Evolutionary conservation across 2,113 vertebrate genomes (phyloP).

Genomic region (Rousettus leschenaultii): DNA sequence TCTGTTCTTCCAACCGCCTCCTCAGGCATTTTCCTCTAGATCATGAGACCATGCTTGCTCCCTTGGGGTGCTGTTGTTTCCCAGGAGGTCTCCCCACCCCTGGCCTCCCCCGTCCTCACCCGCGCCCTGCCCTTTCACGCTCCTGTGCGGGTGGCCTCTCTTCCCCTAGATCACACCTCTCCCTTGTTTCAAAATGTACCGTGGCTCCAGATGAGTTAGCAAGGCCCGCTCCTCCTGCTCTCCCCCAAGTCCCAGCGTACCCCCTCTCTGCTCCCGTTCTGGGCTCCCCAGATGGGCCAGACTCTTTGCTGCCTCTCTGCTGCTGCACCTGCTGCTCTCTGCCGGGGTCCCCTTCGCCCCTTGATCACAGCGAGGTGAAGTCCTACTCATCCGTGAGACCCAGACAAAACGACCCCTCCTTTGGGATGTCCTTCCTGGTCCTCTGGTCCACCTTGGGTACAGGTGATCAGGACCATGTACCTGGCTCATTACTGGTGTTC

Average conservation of each 20-base stretch:
- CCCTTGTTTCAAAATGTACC: background rate
- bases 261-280: too few relatives aligned
- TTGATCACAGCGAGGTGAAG: background rate
- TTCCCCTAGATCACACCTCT: background rate
- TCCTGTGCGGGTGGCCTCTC: background rate
- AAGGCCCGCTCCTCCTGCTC: background rate
- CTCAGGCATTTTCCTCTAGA: background rate
- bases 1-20: background rate
- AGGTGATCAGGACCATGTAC: rapidly evolving
- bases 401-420: background rate
- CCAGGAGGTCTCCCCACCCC: background rate
- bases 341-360: background rate
- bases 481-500: background rate
- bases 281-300: rapidly evolving
- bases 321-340: background rate
- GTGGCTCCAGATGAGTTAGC: background rate
- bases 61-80: background rate
- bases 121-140: too few relatives aligned
- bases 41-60: background rate
- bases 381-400: background rate
- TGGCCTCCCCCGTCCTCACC: rapidly evolving
- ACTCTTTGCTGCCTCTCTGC: background rate
- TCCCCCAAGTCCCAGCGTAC: rapidly evolving
- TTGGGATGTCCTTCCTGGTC: too few relatives aligned
- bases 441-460: background rate